Base-by-base conservation (phyloP, 2,888 invertebrate species). In the Nomada ruficornis region DNA sequence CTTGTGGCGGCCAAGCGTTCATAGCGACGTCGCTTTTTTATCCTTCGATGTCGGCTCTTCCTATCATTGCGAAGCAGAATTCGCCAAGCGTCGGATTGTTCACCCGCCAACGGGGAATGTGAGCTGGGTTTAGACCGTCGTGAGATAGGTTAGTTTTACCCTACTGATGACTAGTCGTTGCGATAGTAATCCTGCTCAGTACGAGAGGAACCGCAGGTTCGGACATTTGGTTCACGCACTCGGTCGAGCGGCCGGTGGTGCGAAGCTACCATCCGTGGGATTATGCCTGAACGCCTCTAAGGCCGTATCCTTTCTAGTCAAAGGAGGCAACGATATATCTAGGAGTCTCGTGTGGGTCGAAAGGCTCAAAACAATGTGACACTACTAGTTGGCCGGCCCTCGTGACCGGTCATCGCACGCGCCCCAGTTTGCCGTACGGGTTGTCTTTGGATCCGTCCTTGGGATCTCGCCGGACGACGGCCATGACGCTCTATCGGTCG, bases 41-140 rank as follows among this genome's bases (percentile, higher is more conserved):
- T 96, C 95, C 95, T 95, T 96, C 95, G 95, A 96, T 96, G 95
- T 96, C 96, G 96, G 95, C 96, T 96, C 95, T 96, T 96, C 96
- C 96, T 96, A 96, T 96, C 95, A 96, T 96, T 95, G 95, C 94
- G 95, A 96, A 96, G 96, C 96, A 95, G 95, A 96, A 96, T 95
- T 96, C 95, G 94, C 95, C 94, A 96, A 96, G 96, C 94, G 95
- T 96, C 94, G 96, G 96, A 96, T 96, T 96, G 96, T 96, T 96
- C 95, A 96, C 95, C 95, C 95, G 94, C 95, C 93, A 95, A 95
- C 93, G 95, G 95, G 95, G 95, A 95, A 95, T 95, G 95, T 95
- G 95, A 95, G 95, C 95, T 95, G 95, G 95, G 95, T 95, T 95
- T 95, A 95, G 95, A 95, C 95, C 95, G 95, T 95, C 95, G 95